Evolutionary conservation across 2,888 invertebrate genomes (phyloP), one percentile per base, ranked within the genome.

Genomic region (Xanthostigma xanthostigma): DNA sequence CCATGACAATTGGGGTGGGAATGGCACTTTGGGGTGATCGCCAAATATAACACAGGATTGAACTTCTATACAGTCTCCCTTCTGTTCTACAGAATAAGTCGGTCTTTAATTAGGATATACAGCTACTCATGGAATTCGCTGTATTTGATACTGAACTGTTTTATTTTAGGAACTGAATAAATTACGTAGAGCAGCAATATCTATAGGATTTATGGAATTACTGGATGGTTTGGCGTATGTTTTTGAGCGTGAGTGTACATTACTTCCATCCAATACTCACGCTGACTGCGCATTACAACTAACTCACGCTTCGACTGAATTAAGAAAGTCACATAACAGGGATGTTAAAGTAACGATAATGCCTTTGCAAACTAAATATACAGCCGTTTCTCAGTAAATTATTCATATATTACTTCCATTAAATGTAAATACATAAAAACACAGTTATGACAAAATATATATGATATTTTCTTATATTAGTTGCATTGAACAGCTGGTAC

Each of bases 251-350:
- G 96, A 96, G 65, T 85, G 90, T 58, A 77, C 82, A 0, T 70
- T 86, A 48, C 68, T 94, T 47, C 86, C 90, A 0, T 76, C 81
- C 10, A 75, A 75, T 50, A 74, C 88, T 11, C 86, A 89, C 62
- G 84, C 89, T 0, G 93, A 94, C 62, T 91, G 90, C 61, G 82
- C 89, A 0, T 66, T 93, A 50, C 94, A 95, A 63, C 73, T 95
- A 50, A 85, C 88, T 12, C 92, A 94, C 65, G 92, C 92, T 0
- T 87, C 90, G 5, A 79, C 81, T 43, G 82, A 84, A 53, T 70
- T 95, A 6, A 73, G 87, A 38, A 86, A 86, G 64, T 81, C 82
- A 1, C 70, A 79, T 45, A 80, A 74, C 51, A 59, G 63, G 40
- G 67, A 68, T 53, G 62, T 66, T 43, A 67, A 67, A 57, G 64